Conservation (phyloP, 2,113 vertebrate species). For the Anhinga anhinga region DNA sequence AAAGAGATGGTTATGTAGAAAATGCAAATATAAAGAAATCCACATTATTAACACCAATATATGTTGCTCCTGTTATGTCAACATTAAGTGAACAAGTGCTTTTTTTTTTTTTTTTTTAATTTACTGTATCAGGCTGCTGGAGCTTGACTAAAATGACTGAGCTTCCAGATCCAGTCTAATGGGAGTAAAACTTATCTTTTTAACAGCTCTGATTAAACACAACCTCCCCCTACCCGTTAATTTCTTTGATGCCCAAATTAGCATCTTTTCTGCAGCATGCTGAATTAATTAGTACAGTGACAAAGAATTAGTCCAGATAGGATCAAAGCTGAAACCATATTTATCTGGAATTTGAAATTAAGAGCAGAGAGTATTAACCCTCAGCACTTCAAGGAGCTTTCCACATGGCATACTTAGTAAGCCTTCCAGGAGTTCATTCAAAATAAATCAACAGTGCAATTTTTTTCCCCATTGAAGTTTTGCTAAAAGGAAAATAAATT, state of each 20-base stretch:
- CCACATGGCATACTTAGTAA: slow-evolving; percentile 46
- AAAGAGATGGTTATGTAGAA: not conserved
- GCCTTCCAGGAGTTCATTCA: slow-evolving; percentile 41
- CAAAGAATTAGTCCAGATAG: slow-evolving; percentile 81
- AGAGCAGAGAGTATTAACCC: slow-evolving; percentile 73
- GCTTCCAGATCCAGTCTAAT: slow-evolving; percentile 55
- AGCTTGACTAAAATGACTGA: slow-evolving; percentile 49
- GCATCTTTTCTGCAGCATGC: slow-evolving; percentile 78
- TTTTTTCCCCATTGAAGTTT: slow-evolving; percentile 21
- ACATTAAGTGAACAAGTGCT: not conserved
- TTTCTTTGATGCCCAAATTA: slow-evolving; percentile 82
- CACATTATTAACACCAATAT: not conserved
- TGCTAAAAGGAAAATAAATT: slow-evolving; percentile 63
- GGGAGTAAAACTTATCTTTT: slow-evolving; percentile 74
- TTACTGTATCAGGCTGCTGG: not conserved
- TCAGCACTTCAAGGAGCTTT: slow-evolving; percentile 51
- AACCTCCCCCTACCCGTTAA: slow-evolving; percentile 58
- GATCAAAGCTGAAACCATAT: slow-evolving; percentile 80
- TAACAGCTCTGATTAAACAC: slow-evolving; percentile 76
- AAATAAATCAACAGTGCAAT: slow-evolving; percentile 23
- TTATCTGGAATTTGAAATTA: slow-evolving; percentile 77
- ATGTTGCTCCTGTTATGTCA: not conserved
- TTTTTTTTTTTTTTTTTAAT: not conserved
- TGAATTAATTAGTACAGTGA: slow-evolving; percentile 83
- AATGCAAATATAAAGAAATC: not conserved